Evolutionary conservation across 2,797 vertebrate species (phyloP), one percentile per base, ranked within the genome.

Genomic region (Sebastiscus tertius): DNA sequence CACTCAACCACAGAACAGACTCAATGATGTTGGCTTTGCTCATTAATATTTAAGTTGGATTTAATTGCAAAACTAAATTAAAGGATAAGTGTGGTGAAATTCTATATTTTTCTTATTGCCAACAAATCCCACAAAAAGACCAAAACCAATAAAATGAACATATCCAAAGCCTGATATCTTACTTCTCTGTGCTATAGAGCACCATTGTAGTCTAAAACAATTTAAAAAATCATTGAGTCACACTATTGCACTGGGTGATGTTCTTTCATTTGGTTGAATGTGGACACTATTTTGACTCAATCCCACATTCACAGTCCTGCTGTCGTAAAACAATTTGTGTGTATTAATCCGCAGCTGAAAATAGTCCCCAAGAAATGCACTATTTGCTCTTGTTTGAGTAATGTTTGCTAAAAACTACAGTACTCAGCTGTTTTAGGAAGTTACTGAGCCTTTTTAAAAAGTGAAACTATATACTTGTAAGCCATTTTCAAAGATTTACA

Each of bases 341-440:
- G 42, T 36, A 29, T 75, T 74, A 71, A 86, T 79, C 75, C 8
- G 7, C 52, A 59, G 74, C 69, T 70, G 39, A 77, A 78, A 72
- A 77, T 75, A 77, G 69, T 71, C 20, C 20, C 14, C 14, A 42
- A 42, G 0, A 42, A 83, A 82, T 62, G 54, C 69, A 54, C 18
- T 59, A 18, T 76, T 79, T 56, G 39, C 49, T 72, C 16, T 49
- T 24, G 39, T 70, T 73, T 4, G 56, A 63, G 14, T 49, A 22
- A 62, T 18, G 2, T 9, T 61, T 61, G 9, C 33, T 78, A 29
- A 69, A 63, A 67, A 26, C 8, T 29, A 49, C 5, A 31, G 1
- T 34, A 4, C 31, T 6, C 24, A 55, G 52, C 29, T 59, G 62
- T 64, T 81, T 79, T 26, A 26, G 67, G 20, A 67, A 31, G 58